Conservation (phyloP, 1,140 invertebrate genomes). For the Nilaparvata lugens region DNA sequence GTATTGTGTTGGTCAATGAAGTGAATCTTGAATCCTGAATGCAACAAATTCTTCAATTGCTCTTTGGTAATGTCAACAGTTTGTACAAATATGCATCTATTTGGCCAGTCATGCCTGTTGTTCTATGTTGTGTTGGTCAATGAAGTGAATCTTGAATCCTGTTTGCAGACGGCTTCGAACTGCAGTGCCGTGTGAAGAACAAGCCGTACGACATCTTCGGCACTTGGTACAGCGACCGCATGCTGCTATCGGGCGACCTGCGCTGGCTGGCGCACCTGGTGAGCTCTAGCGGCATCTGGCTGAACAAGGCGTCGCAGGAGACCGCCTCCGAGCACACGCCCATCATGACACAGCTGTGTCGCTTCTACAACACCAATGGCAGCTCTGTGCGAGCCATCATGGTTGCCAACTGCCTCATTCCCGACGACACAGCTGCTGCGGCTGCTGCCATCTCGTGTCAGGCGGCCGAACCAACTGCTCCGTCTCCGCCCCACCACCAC, state of each 20-base stretch:
- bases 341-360: constrained; percentile 66
- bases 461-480: not conserved
- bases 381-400: constrained; percentile 59
- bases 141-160: no score
- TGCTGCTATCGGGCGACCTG: constrained; percentile 71
- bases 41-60: no score
- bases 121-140: no score
- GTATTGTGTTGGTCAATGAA: no score
- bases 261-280: constrained; percentile 71
- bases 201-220: constrained; percentile 87
- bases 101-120: no score
- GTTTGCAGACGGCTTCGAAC: constrained; percentile 56
- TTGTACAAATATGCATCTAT: no score
- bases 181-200: constrained; percentile 73
- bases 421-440: constrained; percentile 24
- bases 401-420: constrained; percentile 35
- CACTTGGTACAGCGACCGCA: constrained; percentile 78
- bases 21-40: no score
- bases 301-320: constrained; percentile 74
- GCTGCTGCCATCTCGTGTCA: not conserved
- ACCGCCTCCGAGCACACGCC: constrained; percentile 70
- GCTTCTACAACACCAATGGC: constrained; percentile 74
- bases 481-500: constrained; percentile 8
- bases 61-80: no score
- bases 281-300: constrained; percentile 68